Evolutionary conservation across 2,888 invertebrate species (phyloP), one percentile per base, ranked within the genome.

Genomic region (Liodrosophila aerea): DNA sequence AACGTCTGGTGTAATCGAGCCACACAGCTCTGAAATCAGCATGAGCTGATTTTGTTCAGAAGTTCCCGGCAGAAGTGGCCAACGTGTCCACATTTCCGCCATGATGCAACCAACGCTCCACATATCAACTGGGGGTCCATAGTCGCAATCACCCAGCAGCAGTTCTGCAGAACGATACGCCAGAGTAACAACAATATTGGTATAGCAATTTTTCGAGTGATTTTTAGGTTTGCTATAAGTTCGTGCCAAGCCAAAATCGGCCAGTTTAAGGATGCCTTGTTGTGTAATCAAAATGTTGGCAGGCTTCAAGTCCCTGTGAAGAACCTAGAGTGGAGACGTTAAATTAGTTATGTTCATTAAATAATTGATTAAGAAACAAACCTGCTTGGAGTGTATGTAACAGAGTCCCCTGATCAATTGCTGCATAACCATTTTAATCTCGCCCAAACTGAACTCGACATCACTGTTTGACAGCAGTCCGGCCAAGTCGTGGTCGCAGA

Each of bases 41-140:
- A 95, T 96, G 7, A 99, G 90, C 87, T 99, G 99, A 87, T 97
- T 96, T 85, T 98, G 98, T 83, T 99, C 99, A 0, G 98, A 97
- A 45, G 95, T 96, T 12, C 99, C 99, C 90, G 96, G 96, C 96
- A 97, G 96, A 61, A 97, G 97, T 0, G 97, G 98, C 3, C 95
- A 95, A 13, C 95, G 91, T 0, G 98, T 99, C 99, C 99, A 99
- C 97, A 99, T 97, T 91, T 99, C 99, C 0, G 99, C 99, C 99
- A 99, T 99, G 65, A 99, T 99, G 88, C 99, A 99, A 0, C 99
- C 99, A 0, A 98, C 98, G 0, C 96, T 96, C 96, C 96, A 96
- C 91, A 99, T 93, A 91, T 99, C 99, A 9, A 99, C 98, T 0
- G 98, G 96, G 0, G 98, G 97, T 0, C 98, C 98, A 87, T 99